Conservation (phyloP, 1,140 invertebrate species). For the Drosophila azteca region DNA sequence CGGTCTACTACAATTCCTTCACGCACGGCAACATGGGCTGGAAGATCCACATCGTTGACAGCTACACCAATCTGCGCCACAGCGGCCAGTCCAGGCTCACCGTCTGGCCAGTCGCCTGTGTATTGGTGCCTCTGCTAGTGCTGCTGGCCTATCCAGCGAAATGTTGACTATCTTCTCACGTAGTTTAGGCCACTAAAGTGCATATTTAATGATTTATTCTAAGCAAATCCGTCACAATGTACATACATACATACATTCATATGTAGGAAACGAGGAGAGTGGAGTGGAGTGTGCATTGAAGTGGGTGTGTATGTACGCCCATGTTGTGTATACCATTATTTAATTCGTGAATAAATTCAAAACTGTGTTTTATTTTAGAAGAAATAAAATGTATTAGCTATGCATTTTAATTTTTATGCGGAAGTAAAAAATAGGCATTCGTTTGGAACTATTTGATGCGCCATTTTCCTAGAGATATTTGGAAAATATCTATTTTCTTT, state of each 20-base stretch:
- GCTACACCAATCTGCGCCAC: conserved; percentile 83
- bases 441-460: too few relatives aligned
- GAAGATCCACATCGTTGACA: conserved; percentile 94
- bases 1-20: conserved; percentile 97
- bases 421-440: too few relatives aligned
- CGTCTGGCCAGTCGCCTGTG: conserved; percentile 4
- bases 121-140: conserved; percentile 32
- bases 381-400: not conserved
- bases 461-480: too few relatives aligned
- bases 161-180: conserved; percentile 32
- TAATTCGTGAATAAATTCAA: conserved; percentile 61
- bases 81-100: conserved; percentile 2
- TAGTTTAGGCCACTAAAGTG: conserved; percentile 13
- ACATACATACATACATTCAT: conserved; percentile 1
- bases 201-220: conserved; percentile 50
- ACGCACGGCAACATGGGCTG: conserved; percentile 96
- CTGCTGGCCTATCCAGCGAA: conserved; percentile 5
- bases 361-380: conserved; percentile 50
- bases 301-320: conserved; percentile 29
- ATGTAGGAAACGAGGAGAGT: conserved; percentile 4
- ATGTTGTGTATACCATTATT: conserved; percentile 59
- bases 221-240: conserved; percentile 57
- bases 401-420: too few relatives aligned
- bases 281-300: conserved; percentile 9
- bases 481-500: too few relatives aligned